Conservation (phyloP, 2,797 vertebrate genomes). For the Myotis planiceps region DNA sequence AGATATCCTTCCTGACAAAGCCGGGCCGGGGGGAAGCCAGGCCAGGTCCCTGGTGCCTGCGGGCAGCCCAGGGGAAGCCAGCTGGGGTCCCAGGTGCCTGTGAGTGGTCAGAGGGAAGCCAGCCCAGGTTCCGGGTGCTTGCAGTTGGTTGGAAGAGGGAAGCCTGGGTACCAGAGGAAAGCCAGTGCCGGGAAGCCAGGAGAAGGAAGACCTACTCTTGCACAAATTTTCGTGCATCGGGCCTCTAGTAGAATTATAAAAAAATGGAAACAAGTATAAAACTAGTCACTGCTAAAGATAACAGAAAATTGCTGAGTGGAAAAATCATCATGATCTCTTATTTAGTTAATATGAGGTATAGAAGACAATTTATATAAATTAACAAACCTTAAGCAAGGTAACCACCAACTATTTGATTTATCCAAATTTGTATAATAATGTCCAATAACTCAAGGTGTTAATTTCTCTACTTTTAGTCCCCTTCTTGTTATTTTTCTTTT, state of each 20-base stretch:
- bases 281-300: neutral
- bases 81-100: too few relatives aligned
- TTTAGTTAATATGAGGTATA: neutral
- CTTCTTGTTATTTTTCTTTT: neutral
- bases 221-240: too few relatives aligned
- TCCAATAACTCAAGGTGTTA: neutral
- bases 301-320: neutral
- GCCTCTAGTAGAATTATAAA: too few relatives aligned
- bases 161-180: too few relatives aligned
- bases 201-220: too few relatives aligned
- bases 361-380: neutral
- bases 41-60: accelerated
- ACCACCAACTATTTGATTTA: neutral
- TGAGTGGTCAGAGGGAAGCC: too few relatives aligned
- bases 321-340: neutral
- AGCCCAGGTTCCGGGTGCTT: too few relatives aligned
- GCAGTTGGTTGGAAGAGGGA: too few relatives aligned
- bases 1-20: too few relatives aligned
- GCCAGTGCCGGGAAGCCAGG: too few relatives aligned
- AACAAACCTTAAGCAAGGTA: neutral
- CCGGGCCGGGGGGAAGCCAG: too few relatives aligned
- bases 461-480: neutral
- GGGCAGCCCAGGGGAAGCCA: too few relatives aligned
- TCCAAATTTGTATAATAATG: neutral
- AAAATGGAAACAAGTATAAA: neutral